A percentile compares a stretch with the other conserved stretches of the same genome.
Evolutionary conservation across 2,888 invertebrate species (phyloP).

Genomic region (Apamea sordens): DNA sequence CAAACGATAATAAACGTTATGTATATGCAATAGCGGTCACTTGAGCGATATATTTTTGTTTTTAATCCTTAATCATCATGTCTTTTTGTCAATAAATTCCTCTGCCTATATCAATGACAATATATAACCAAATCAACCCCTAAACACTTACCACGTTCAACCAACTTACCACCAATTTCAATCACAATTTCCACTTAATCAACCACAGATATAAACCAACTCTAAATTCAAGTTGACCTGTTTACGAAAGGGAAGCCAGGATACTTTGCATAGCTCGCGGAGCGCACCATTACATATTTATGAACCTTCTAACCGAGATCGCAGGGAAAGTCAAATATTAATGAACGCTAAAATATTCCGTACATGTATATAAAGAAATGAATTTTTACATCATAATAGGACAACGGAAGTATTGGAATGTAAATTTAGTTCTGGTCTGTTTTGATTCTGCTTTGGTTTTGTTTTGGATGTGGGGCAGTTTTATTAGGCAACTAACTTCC

Average conservation of each 20-base stretch:
- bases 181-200: conserved; percentile 67
- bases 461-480: conserved; percentile 22
- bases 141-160: neutral
- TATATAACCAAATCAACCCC: neutral
- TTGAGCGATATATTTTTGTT: neutral
- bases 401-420: conserved; percentile 76
- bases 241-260: conserved; percentile 77
- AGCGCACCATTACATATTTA: conserved; percentile 88
- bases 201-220: conserved; percentile 75
- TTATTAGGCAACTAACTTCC: neutral
- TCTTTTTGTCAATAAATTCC: neutral
- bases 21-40: neutral
- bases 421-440: conserved; percentile 74
- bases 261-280: conserved; percentile 83
- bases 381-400: conserved; percentile 85
- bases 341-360: conserved; percentile 88
- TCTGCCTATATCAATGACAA: too few species aligned
- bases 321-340: conserved; percentile 88
- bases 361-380: conserved; percentile 87
- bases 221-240: conserved; percentile 84
- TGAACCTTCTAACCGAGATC: conserved; percentile 86
- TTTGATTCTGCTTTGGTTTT: conserved; percentile 38
- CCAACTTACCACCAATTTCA: conserved; percentile 40
- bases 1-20: too few species aligned
- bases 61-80: neutral